Conservation (phyloP, 92 coral and sea anemone genomes). For the Meandrina meandrites region DNA sequence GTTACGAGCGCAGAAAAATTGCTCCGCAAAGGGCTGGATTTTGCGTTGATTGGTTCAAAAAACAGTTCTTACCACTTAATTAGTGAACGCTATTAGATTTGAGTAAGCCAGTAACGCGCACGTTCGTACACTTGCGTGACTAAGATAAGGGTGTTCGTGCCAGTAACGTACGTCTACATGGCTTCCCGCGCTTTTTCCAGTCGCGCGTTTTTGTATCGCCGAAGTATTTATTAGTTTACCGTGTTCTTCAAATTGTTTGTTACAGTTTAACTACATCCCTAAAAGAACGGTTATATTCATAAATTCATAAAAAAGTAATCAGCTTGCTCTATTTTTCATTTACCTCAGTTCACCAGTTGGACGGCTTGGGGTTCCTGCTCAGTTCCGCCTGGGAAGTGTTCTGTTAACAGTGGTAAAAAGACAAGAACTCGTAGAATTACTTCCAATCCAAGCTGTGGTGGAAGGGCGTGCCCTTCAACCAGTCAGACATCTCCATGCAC, state of each 20-base stretch:
- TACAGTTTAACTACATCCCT: neutral
- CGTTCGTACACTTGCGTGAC: no score
- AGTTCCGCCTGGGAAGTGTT: constrained; percentile 63
- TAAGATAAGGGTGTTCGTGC: no score
- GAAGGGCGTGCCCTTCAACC: constrained; percentile 46
- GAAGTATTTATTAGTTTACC: no score
- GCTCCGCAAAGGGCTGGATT: neutral
- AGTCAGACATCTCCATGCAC: constrained; percentile 50
- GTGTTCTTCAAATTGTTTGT: neutral
- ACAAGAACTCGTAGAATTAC: constrained; percentile 58
- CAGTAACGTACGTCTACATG: neutral
- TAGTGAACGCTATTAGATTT: no score
- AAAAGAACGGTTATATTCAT: neutral
- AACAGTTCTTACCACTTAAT: no score
- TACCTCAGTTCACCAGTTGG: constrained; percentile 56
- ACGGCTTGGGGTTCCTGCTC: constrained; percentile 71
- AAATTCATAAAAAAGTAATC: neutral
- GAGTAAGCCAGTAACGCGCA: no score
- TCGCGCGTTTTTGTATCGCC: no score
- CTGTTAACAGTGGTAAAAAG: constrained; percentile 59
- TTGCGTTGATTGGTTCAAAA: no score
- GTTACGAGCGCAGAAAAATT: neutral
- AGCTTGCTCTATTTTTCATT: neutral
- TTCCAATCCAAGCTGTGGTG: constrained; percentile 66
- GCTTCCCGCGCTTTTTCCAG: neutral